A percentile compares a stretch with the other conserved stretches of the same genome.
Evolutionary conservation across 2,113 vertebrate genomes (phyloP).

Genomic region (Micronycteris hirsuta): DNA sequence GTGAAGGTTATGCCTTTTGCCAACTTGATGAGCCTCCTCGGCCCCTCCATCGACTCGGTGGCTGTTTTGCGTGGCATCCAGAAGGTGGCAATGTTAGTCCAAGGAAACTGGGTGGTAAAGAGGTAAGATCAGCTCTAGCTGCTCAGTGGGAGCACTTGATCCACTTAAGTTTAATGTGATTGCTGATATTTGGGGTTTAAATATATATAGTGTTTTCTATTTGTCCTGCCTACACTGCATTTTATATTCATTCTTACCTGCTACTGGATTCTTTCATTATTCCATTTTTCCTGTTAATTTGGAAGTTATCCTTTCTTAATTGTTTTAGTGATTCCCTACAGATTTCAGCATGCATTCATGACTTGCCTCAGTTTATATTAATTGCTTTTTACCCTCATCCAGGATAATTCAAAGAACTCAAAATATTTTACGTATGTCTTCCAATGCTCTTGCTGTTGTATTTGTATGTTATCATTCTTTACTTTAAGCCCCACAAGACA

Average conservation of each 20-base stretch:
- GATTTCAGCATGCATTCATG: neutral
- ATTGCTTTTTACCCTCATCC: neutral
- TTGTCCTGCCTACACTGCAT: neutral
- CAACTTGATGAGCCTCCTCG: constrained; percentile 95
- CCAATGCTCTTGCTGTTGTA: accelerated
- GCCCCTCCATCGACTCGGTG: constrained; percentile 90
- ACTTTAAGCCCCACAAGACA: neutral
- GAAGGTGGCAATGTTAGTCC: constrained; percentile 98
- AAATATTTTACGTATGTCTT: neutral
- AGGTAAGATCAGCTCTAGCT: constrained; percentile 80
- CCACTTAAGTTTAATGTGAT: neutral
- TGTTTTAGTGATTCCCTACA: neutral
- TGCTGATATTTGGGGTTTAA: neutral
- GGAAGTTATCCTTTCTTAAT: neutral
- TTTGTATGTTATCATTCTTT: neutral
- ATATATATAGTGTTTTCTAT: neutral
- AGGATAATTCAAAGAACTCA: neutral
- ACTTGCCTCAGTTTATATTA: neutral
- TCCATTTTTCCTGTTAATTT: neutral
- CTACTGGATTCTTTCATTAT: neutral
- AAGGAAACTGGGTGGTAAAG: constrained; percentile 99
- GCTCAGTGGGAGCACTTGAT: neutral
- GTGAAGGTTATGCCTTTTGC: constrained; percentile 98
- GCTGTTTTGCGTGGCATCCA: constrained; percentile 95
- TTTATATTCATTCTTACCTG: neutral